A percentile compares a stretch with the other conserved stretches of the same genome.
These are phyloP conservation scores for Cromileptes altivelis DNA, from an alignment of 2,113 vertebrate species.

Conservation along the genomic window DNA sequence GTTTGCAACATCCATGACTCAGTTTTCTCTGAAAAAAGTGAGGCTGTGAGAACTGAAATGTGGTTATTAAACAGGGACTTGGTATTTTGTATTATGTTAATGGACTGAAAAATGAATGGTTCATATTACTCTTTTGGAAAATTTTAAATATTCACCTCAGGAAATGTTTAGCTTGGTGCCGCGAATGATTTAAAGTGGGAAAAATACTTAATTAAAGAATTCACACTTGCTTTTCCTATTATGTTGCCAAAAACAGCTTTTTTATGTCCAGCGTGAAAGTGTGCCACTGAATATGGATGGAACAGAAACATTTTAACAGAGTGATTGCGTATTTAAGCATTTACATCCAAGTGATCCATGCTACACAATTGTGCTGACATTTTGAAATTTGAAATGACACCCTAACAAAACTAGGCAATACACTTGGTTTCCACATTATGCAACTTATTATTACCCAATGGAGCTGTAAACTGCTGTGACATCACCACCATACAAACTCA, in stretches of 20 bases:
- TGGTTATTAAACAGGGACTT: constrained; percentile 22
- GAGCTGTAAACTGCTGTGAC: constrained; percentile 9
- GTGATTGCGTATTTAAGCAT: constrained; percentile 4
- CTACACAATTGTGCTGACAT: constrained; percentile 8
- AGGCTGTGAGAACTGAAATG: constrained; percentile 14
- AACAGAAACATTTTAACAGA: constrained; percentile 31
- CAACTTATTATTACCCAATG: background rate
- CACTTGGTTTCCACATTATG: background rate
- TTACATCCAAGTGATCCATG: constrained; percentile 13
- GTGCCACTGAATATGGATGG: constrained; percentile 1
- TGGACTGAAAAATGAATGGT: constrained; percentile 40
- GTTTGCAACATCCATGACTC: constrained; percentile 37
- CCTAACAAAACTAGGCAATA: background rate
- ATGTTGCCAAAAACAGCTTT: constrained; percentile 37
- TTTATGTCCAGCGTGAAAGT: constrained; percentile 5
- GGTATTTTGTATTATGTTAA: constrained; percentile 29
- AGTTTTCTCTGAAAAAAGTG: background rate
- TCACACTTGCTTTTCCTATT: constrained; percentile 35
- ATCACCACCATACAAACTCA: background rate
- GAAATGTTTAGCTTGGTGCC: constrained; percentile 35
- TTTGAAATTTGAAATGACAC: constrained; percentile 3
- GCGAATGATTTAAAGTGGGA: constrained; percentile 43
- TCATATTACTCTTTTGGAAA: constrained; percentile 33
- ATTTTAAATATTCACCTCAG: constrained; percentile 21
- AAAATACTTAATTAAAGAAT: constrained; percentile 46